Base-by-base conservation (phyloP, 2,888 invertebrate species). In the Tridacna crocea region DNA sequence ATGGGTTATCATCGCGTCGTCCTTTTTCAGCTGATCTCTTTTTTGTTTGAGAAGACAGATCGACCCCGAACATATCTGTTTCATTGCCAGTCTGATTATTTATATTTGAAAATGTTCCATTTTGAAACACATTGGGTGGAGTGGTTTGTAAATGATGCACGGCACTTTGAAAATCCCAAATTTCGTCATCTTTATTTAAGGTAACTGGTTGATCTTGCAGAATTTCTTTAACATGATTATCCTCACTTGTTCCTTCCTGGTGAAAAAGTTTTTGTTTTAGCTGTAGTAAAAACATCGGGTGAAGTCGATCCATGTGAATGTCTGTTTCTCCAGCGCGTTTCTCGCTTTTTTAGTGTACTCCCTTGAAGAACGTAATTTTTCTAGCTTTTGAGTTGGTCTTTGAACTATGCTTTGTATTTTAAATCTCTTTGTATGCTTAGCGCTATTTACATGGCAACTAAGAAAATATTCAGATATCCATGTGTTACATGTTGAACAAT, bases 381-480 rank as follows among this genome's bases (percentile, higher is more conserved):
- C 36, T 19, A 11, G 36, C 22, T 27, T 36, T 26, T 66, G 22
- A 24, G 19, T 24, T 66, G 66, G 36, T 26, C 19, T 27, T 66
- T 66, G 22, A 26, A 66, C 66, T 24, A 27, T 66, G 19, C 22
- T 66, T 70, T 70, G 68, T 46, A 13, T 70, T 70, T 70, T 70
- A 15, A 46, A 48, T 22, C 48, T 19, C 19, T 46, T 48, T n/a
- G 15, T 17, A 47, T 70, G 68, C 46, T 48, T 70, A 70, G n/a
- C 19, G 27, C 68, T 70, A 48, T 46, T 70, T 47, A 70, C 19
- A 47, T 70, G 68, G 46, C 48, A 48, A 24, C 68, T 47, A n/a
- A 70, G n/a, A 70, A 22, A 47, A 22, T n/a, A 70, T 70, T 70
- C 68, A 47, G 47, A 22, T 70, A 70, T 47, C 68, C 68, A 70